Evolutionary conservation across 2,797 vertebrate genomes (phyloP).

Genomic region (Atherinosoma microstoma): DNA sequence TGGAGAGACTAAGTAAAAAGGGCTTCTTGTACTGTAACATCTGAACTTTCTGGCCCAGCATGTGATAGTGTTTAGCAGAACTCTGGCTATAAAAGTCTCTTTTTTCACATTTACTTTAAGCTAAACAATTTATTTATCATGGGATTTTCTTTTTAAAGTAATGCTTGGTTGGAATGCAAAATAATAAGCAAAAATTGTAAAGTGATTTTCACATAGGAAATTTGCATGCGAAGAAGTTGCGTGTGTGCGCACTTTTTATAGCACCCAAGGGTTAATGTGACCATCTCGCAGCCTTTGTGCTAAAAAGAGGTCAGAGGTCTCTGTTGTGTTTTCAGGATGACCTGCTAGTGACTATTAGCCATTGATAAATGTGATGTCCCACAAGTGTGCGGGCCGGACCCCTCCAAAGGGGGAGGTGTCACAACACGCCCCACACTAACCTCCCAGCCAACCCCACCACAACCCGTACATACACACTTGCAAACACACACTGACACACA

Average conservation of each 20-base stretch:
- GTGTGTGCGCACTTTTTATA: constrained; percentile 31
- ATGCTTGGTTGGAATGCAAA: constrained; percentile 19
- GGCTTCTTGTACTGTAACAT: constrained; percentile 60
- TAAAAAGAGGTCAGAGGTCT: constrained; percentile 85
- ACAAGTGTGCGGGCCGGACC: constrained; percentile 86
- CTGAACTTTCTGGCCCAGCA: constrained; percentile 52
- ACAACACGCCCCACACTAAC: constrained; percentile 79
- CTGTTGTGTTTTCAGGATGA: constrained; percentile 90
- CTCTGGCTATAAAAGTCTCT: constrained; percentile 31
- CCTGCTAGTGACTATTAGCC: constrained; percentile 88
- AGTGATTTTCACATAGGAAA: not conserved
- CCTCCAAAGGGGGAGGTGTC: constrained; percentile 84
- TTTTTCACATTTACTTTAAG: constrained; percentile 10
- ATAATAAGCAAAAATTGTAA: not conserved
- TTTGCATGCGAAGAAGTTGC: constrained; percentile 10
- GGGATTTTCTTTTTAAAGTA: constrained; percentile 4
- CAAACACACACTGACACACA: constrained; percentile 48
- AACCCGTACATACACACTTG: constrained; percentile 55
- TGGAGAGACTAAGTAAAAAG: constrained; percentile 49
- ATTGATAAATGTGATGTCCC: constrained; percentile 89
- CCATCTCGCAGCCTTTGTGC: constrained; percentile 72
- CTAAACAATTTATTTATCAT: constrained; percentile 35
- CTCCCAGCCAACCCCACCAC: constrained; percentile 78
- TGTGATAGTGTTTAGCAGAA: constrained; percentile 68
- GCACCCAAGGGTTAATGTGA: constrained; percentile 69